Conservation (phyloP, 2,888 invertebrate species). For the Octonoba sinensis region DNA sequence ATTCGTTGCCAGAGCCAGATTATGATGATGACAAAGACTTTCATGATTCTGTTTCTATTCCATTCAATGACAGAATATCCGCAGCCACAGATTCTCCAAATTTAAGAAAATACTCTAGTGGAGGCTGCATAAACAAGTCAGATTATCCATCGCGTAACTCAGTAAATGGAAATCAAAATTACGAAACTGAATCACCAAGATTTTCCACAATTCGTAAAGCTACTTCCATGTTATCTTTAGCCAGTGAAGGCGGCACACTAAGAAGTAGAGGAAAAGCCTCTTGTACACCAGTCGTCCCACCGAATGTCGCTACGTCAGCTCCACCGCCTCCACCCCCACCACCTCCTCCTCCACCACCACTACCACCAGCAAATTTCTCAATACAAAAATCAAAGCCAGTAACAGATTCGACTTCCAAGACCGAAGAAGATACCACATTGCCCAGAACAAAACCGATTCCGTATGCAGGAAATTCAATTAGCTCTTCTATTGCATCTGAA, state of each 20-base stretch:
- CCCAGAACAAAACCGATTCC: constrained; percentile 5
- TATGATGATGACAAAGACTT: constrained; percentile 49
- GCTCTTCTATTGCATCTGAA: constrained; percentile 44
- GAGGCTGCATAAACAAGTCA: constrained; percentile 20
- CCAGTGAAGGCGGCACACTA: constrained; percentile 17
- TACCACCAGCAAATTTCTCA: constrained; percentile 36
- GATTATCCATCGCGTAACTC: constrained; percentile 9
- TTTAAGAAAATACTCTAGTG: constrained; percentile 48
- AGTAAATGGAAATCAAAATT: background rate
- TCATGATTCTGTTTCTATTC: constrained; percentile 30
- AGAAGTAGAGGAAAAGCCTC: constrained; percentile 20
- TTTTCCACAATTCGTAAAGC: constrained; percentile 50
- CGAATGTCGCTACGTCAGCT: background rate
- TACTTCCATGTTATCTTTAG: constrained; percentile 46
- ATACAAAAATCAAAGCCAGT: background rate
- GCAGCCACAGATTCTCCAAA: constrained; percentile 29
- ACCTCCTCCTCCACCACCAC: constrained; percentile 51
- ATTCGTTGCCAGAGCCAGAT: constrained; percentile 65
- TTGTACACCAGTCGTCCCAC: constrained; percentile 38
- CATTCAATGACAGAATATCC: constrained; percentile 49
- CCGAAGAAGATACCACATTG: background rate
- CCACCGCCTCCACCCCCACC: constrained; percentile 49
- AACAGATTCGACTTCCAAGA: background rate
- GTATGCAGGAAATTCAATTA: constrained; percentile 7
- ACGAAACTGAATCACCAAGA: constrained; percentile 12